These are phyloP conservation scores for Didymodactylos carnosus DNA, from an alignment of 2,888 invertebrate genomes.

Conservation along the genomic window DNA sequence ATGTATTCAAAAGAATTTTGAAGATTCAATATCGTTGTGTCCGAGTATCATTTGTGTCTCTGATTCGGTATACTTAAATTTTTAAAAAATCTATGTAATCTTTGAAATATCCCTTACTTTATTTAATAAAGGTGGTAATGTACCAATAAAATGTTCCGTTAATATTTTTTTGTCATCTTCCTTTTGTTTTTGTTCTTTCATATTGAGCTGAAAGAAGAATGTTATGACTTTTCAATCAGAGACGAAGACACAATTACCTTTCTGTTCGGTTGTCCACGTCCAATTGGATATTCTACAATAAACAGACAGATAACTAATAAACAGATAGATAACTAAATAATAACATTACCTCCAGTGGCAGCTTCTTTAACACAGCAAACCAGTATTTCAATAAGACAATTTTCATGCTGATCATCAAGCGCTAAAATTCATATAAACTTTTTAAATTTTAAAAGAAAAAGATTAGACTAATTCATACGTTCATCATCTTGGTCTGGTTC, in stretches of 20 bases:
- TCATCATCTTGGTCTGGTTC: slow-evolving; percentile 69
- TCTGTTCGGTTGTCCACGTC: slow-evolving; percentile 58
- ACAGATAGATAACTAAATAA: too few species aligned
- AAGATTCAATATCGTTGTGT: too few species aligned
- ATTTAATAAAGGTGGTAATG: slow-evolving; percentile 65
- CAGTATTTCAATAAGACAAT: slow-evolving; percentile 78
- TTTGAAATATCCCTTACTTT: slow-evolving; percentile 32
- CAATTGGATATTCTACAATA: slow-evolving; percentile 95
- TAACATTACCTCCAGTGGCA: slow-evolving; percentile 64
- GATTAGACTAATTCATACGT: neutral
- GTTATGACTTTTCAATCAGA: too few species aligned
- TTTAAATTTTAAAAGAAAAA: neutral
- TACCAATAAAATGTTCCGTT: slow-evolving; percentile 81
- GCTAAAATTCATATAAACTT: slow-evolving; percentile 27
- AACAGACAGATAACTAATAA: too few species aligned
- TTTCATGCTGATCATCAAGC: slow-evolving; percentile 80
- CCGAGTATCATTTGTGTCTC: too few species aligned
- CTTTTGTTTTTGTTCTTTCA: slow-evolving; percentile 48
- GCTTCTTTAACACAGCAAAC: slow-evolving; percentile 90
- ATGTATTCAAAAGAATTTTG: neutral
- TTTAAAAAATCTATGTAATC: too few species aligned
- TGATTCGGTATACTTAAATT: too few species aligned
- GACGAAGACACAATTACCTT: too few species aligned
- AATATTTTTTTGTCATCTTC: slow-evolving; percentile 74
- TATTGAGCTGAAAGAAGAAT: slow-evolving; percentile 38